Conservation (phyloP, 2,888 invertebrate species). For the Plemyria rubiginata region DNA sequence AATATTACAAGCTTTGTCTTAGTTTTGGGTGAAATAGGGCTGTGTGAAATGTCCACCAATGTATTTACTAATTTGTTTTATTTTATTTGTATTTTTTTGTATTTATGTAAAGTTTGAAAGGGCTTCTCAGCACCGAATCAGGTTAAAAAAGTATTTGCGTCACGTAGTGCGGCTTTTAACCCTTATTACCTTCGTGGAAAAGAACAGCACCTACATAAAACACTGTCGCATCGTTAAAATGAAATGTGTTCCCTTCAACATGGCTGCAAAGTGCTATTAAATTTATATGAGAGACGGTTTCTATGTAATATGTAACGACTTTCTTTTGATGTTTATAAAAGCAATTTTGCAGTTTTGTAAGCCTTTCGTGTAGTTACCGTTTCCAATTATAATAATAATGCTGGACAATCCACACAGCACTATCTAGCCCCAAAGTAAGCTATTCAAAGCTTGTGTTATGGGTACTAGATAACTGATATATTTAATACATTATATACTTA, state of each 20-base stretch:
- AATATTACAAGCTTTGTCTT: no score
- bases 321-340: conserved; percentile 56
- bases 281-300: conserved; percentile 65
- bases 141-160: conserved; percentile 36
- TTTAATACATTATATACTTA: no score
- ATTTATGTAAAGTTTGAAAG: neutral
- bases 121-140: conserved; percentile 24
- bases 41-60: no score
- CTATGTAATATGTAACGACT: conserved; percentile 69
- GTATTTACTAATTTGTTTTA: no score
- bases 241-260: conserved; percentile 68
- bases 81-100: no score
- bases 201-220: conserved; percentile 42
- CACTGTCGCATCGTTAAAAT: conserved; percentile 68
- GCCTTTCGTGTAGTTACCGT: neutral
- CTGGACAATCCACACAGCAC: no score
- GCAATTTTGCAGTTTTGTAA: conserved; percentile 30
- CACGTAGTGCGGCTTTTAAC: conserved; percentile 41
- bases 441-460: no score
- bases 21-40: no score
- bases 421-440: no score
- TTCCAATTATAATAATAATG: no score
- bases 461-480: no score
- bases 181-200: conserved; percentile 38
- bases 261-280: conserved; percentile 66